phyloP scores from a whole-genome alignment of 2,888 invertebrate species.

The Cataglyphis albicans region DNA sequence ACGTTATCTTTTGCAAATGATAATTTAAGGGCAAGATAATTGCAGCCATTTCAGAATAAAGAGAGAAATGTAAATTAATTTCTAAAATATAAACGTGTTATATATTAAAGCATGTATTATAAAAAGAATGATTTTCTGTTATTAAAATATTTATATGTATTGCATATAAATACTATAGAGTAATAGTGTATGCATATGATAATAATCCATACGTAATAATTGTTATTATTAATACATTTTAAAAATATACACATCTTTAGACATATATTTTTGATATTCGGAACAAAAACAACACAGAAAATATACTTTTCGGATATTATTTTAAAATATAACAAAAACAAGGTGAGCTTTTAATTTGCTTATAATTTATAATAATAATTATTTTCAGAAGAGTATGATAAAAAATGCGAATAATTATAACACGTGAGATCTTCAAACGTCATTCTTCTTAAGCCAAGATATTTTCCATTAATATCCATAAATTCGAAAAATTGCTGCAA shows the following conservation, averaged over 20 bases:
- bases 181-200: neutral
- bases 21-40: constrained; percentile 20
- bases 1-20: neutral
- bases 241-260: neutral
- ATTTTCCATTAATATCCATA: neutral
- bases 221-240: neutral
- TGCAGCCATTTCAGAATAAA: neutral
- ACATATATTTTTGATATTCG: neutral
- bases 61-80: neutral
- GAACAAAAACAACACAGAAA: neutral
- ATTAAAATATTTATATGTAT: neutral
- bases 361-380: neutral
- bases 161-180: neutral
- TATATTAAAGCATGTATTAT: neutral
- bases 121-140: neutral
- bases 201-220: neutral
- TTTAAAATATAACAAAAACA: constrained; percentile 2
- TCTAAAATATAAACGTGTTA: neutral
- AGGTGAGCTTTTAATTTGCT: neutral
- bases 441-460: neutral
- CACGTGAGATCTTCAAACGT: neutral
- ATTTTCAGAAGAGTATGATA: neutral
- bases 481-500: neutral
- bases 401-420: neutral
- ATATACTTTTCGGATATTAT: neutral